These are phyloP conservation scores for Bostrychus sinensis DNA, from an alignment of 2,113 vertebrate species.

Conservation along the genomic window DNA sequence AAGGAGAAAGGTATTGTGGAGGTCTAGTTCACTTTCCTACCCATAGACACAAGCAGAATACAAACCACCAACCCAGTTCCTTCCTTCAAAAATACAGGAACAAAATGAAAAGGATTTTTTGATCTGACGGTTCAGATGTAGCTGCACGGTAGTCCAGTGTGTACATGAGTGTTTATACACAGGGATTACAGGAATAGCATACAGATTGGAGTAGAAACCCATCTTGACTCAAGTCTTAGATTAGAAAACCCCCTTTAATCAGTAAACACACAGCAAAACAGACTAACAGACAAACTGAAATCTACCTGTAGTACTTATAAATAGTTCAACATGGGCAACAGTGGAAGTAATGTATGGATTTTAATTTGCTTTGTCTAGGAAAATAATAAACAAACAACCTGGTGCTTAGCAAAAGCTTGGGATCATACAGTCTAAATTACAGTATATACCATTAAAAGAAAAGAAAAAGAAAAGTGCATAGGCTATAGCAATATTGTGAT, in stretches of 20 bases:
- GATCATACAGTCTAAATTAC: too few species aligned
- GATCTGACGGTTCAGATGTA: constrained; percentile 46
- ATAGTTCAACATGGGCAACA: too few species aligned
- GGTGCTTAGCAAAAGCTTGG: too few species aligned
- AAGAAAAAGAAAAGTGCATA: too few species aligned
- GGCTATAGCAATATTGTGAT: too few species aligned
- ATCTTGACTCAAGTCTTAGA: constrained; percentile 36
- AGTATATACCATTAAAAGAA: too few species aligned
- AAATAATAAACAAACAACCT: too few species aligned
- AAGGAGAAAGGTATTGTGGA: background rate
- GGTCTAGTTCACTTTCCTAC: constrained; percentile 9
- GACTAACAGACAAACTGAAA: too few species aligned
- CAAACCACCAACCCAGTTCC: background rate
- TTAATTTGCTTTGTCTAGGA: too few species aligned
- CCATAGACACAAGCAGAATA: background rate
- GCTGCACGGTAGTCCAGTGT: constrained; percentile 50
- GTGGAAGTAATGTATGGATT: too few species aligned
- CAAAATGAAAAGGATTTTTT: constrained; percentile 55
- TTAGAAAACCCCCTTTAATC: constrained; percentile 16
- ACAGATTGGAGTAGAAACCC: constrained; percentile 51
- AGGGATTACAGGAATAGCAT: constrained; percentile 54
- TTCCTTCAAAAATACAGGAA: constrained; percentile 39
- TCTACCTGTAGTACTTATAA: too few species aligned
- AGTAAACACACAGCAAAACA: background rate
- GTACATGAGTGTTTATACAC: constrained; percentile 39